Evolutionary conservation across 2,888 invertebrate genomes (phyloP).

Genomic region (Girardia tigrina): DNA sequence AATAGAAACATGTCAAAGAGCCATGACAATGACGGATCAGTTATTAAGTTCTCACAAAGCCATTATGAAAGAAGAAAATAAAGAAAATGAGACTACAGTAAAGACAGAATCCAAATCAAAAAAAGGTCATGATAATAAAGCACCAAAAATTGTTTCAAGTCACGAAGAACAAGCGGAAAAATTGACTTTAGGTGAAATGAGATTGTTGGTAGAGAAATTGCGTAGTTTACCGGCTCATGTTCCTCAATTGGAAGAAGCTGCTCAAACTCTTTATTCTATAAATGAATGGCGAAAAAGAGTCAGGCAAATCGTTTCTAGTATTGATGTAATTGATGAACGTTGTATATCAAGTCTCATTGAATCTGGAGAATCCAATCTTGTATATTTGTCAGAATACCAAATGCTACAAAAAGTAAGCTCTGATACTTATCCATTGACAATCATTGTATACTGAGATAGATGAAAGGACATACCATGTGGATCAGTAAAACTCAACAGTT

Average conservation of each 20-base stretch:
- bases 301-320: not conserved
- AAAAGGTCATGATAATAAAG: not conserved
- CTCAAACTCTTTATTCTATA: not conserved
- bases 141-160: not conserved
- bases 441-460: not conserved
- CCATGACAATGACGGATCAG: not conserved
- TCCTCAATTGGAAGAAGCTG: conserved; percentile 8
- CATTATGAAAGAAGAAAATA: conserved; percentile 18
- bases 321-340: not conserved
- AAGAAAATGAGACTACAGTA: not conserved
- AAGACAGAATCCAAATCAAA: not conserved
- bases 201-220: conserved; percentile 14
- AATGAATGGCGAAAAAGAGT: conserved; percentile 5
- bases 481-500: not conserved
- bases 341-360: not conserved
- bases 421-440: not conserved
- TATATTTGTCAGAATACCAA: conserved; percentile 1
- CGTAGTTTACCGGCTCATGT: not conserved
- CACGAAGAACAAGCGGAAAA: conserved; percentile 19
- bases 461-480: not conserved
- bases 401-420: conserved; percentile 4
- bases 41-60: not conserved
- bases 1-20: not conserved
- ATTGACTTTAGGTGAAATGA: not conserved
- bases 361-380: conserved; percentile 1